These are phyloP conservation scores for Nephrotoma appendiculata DNA, from an alignment of 2,888 invertebrate species.

Conservation along the genomic window DNA sequence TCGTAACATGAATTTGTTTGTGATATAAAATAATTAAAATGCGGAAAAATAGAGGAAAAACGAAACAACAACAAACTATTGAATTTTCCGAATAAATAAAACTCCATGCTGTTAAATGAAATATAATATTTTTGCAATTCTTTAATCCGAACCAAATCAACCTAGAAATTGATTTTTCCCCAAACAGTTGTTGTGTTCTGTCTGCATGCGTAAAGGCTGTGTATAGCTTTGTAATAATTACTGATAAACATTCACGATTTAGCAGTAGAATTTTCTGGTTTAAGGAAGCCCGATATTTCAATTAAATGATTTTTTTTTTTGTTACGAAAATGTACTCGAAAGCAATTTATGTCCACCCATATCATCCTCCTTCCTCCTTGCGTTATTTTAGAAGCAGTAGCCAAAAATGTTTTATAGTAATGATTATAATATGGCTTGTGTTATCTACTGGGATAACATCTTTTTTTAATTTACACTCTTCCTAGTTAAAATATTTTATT, in stretches of 20 bases:
- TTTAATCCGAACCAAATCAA: background rate
- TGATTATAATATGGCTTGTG: too few relatives aligned
- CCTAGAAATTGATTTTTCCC: background rate
- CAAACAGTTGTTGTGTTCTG: background rate
- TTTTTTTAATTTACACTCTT: too few relatives aligned
- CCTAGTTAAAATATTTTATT: too few relatives aligned
- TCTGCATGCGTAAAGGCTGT: background rate
- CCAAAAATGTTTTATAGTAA: too few relatives aligned
- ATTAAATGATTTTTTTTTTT: too few relatives aligned
- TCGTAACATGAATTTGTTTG: background rate
- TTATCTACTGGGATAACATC: too few relatives aligned
- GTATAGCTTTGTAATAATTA: background rate
- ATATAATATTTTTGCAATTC: background rate
- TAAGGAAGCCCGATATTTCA: too few relatives aligned
- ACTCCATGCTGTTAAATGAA: background rate
- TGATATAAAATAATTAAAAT: background rate
- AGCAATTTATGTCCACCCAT: too few relatives aligned
- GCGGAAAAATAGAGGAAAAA: background rate
- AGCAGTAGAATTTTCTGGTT: too few relatives aligned
- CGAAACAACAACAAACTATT: background rate
- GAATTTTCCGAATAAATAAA: background rate
- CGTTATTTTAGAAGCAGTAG: too few relatives aligned
- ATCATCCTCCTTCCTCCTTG: too few relatives aligned
- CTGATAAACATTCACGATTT: background rate
- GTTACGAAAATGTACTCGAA: too few relatives aligned